Base-by-base conservation (phyloP, 2,113 vertebrate genomes). In the Suricata suricatta region DNA sequence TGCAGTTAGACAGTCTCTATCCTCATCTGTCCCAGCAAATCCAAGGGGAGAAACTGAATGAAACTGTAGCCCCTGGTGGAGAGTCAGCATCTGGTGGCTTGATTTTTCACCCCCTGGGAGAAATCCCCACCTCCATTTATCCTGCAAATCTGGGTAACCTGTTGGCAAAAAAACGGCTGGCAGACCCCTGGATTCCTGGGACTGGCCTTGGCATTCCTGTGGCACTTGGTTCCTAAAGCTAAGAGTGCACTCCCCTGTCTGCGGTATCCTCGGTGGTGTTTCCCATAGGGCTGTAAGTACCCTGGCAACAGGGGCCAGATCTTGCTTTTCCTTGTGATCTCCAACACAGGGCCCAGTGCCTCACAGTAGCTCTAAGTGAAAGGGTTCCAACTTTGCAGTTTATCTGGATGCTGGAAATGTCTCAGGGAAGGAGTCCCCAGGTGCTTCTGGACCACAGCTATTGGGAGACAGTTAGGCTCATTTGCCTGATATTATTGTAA, bases 401-500 rank as follows among this genome's bases (percentile, higher is more conserved):
- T 64, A 27, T 90, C 12, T n/a, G 27, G 44, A 66, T 96, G 82
- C 89, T 71, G 33, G 82, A 60, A 82, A 79, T 27, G 44, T 69
- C 86, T 63, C 38, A 54, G 54, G n/a, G 35, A 86, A 92, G 66
- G 35, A 88, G 69, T 93, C 50, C 57, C 33, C 38, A 38, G 64
- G 69, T 95, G 74, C 25, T 89, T 89, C 63, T 72, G 95, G 92
- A 88, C 74, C 66, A 87, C 64, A 82, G 83, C 89, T 91, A 93
- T 41, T 21, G 47, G 60, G 57, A 96, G 57, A 41, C 86, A 92
- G 79, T 95, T 94, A 89, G 83, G 33, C 74, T 96, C 13, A 81
- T 96, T 92, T 90, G 63, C 87, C 83, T 96, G 85, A 95, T 77
- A 60, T 90, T 98, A 96, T 93, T 96, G n/a, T 86, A 12, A 41